Conservation (phyloP, 2,888 invertebrate genomes). For the Conchocele bisecta region DNA sequence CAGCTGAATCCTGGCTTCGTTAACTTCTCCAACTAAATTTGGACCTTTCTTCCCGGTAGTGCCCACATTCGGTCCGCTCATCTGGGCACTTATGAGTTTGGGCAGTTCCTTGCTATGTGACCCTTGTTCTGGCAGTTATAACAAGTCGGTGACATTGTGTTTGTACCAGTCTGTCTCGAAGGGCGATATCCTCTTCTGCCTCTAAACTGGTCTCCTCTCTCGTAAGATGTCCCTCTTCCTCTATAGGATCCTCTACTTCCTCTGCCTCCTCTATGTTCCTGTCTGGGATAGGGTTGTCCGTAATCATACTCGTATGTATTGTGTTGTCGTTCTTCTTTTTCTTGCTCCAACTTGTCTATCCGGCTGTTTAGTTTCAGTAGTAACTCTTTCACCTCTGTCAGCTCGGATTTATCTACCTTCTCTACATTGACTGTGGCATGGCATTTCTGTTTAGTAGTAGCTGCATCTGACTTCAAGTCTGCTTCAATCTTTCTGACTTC, state of each 20-base stretch:
- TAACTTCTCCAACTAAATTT: conserved; percentile 18
- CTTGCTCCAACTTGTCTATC: conserved; percentile 17
- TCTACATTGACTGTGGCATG: neutral
- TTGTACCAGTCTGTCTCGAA: conserved; percentile 4
- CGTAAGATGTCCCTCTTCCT: neutral
- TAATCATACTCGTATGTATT: neutral
- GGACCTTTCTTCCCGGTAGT: conserved; percentile 5
- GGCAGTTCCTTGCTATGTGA: conserved; percentile 25
- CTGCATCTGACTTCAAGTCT: neutral
- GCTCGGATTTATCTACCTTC: neutral
- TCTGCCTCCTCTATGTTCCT: neutral
- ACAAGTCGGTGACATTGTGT: conserved; percentile 12
- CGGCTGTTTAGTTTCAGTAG: conserved; percentile 8
- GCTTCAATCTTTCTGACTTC: conserved; percentile 27
- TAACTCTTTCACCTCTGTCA: conserved; percentile 23
- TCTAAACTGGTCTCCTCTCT: neutral
- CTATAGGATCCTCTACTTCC: neutral
- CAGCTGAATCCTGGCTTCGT: conserved; percentile 13
- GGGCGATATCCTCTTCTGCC: neutral
- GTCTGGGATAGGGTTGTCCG: neutral
- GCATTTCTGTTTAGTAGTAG: neutral
- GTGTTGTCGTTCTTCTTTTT: neutral
- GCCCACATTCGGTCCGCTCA: conserved; percentile 11
- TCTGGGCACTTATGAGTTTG: conserved; percentile 22
- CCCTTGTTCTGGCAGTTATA: conserved; percentile 10